A percentile compares a stretch with the other conserved stretches of the same genome.
Evolutionary conservation across 2,888 invertebrate species (phyloP).

Genomic region (Galeopsomyia nigrocyanea): DNA sequence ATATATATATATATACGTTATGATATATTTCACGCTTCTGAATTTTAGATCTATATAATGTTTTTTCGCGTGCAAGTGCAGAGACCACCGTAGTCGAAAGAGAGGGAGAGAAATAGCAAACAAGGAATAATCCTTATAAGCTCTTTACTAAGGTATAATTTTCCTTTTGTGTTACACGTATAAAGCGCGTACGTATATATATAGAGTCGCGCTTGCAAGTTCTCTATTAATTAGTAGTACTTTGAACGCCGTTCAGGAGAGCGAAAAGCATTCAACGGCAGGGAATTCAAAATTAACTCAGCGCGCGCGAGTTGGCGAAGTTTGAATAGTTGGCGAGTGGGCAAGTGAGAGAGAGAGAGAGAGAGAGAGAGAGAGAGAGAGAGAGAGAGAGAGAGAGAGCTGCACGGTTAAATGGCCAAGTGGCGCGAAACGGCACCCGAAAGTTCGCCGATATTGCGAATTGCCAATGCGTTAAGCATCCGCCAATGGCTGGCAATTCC

Average conservation of each 20-base stretch:
- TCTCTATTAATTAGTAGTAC: constrained; percentile 45
- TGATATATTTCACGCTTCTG: too few relatives aligned
- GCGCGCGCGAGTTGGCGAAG: constrained; percentile 25
- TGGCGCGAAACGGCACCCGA: constrained; percentile 18
- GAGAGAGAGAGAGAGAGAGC: neutral
- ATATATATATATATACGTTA: too few relatives aligned
- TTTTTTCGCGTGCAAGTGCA: too few relatives aligned
- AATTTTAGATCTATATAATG: too few relatives aligned
- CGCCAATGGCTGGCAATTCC: constrained; percentile 52
- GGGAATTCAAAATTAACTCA: constrained; percentile 42
- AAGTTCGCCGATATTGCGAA: constrained; percentile 48
- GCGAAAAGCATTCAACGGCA: constrained; percentile 23
- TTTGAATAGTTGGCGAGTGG: constrained; percentile 33
- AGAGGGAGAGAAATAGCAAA: neutral
- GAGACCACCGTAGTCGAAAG: neutral
- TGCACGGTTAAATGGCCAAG: constrained; percentile 11
- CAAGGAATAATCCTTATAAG: too few relatives aligned
- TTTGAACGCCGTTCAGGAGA: constrained; percentile 6
- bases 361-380: neutral
- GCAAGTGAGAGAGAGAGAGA: neutral
- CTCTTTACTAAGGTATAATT: too few relatives aligned
- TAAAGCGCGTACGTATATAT: too few relatives aligned
- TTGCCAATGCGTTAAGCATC: constrained; percentile 52
- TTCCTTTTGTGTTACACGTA: too few relatives aligned
- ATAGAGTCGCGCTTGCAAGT: constrained; percentile 13